phyloP scores from a whole-genome alignment of 2,888 invertebrate genomes.

The Pammene fasciana region DNA sequence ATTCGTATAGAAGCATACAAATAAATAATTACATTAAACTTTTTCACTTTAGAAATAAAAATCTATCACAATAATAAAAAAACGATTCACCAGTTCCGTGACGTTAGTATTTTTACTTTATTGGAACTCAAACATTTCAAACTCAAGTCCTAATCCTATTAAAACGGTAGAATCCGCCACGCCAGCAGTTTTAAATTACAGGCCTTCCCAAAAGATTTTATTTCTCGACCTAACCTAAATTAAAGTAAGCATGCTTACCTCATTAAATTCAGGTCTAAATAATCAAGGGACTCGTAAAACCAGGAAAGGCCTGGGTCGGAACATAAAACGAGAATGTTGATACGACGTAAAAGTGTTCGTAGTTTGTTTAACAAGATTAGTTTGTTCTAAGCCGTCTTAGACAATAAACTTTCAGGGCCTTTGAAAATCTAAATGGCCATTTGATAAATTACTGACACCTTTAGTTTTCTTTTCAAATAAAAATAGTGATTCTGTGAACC shows the following conservation, averaged over 20 bases:
- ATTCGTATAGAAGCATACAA: no score
- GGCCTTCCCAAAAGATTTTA: slow-evolving; percentile 5
- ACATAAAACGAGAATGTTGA: slow-evolving; percentile 26
- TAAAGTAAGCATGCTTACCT: slow-evolving; percentile 15
- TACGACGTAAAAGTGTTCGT: slow-evolving; percentile 17
- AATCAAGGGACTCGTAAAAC: slow-evolving; percentile 29
- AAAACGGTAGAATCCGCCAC: background rate
- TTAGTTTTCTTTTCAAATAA: no score
- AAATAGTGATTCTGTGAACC: no score
- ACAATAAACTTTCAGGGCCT: slow-evolving; percentile 17
- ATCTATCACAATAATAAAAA: no score
- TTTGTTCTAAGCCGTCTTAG: background rate
- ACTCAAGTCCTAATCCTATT: background rate
- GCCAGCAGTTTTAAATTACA: background rate
- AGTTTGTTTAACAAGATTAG: background rate
- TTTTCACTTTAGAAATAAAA: no score
- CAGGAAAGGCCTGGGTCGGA: background rate
- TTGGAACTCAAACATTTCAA: background rate
- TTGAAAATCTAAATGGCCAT: no score
- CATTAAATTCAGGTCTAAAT: slow-evolving; percentile 26
- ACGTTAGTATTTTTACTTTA: no score
- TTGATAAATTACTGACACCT: no score
- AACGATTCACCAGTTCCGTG: no score
- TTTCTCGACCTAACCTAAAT: slow-evolving; percentile 1
- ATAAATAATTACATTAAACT: no score